Evolutionary conservation across 2,797 vertebrate species (phyloP), one percentile per base, ranked within the genome.

Genomic region (Halcyon smyrnensis): DNA sequence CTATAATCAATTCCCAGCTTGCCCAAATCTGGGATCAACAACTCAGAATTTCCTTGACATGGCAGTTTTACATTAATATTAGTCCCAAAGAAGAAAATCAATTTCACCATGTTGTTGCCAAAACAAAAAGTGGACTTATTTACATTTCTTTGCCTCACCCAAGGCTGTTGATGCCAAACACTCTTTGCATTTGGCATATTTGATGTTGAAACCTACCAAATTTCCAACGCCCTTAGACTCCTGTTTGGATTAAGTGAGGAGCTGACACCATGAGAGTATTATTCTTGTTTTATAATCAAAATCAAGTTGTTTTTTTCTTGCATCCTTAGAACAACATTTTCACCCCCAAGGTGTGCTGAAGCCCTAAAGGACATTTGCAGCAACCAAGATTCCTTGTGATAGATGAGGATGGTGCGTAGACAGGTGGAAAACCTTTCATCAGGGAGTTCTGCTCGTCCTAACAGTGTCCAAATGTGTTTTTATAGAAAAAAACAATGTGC

Each of bases 361-460:
- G 53, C 25, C 43, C 32, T 56, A 36, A 41, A 59, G n/a, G 9
- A 36, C 13, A 3, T 34, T 37, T 59, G 51, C 24, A 80, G 32
- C 9, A 11, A 14, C 3, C 14, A 36, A 36, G 6, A 1, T 37
- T 53, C 53, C 48, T 50, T 37, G 15, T 6, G 32, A 46, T 4
- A 3, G 9, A 59, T n/a, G 54, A 87, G 56, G 19, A 56, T 2
- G 0, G 30, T 1, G 30, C 2, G 4, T 1, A 2, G 2, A 34
- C 0, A 1, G 43, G 18, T 3, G 4, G 36, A 77, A 67, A 63
- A 62, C 15, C 37, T 68, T 46, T 80, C 81, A 62, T n/a, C 41
- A 15, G 9, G 27, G 17, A 68, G 28, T 76, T 84, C 79, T 81
- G 13, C 27, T 81, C 2, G 0, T 34, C 62, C 17, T 64, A 70